These are phyloP conservation scores for Paraescarpia echinospica DNA, from an alignment of 1,140 invertebrate genomes.

Conservation along the genomic window DNA sequence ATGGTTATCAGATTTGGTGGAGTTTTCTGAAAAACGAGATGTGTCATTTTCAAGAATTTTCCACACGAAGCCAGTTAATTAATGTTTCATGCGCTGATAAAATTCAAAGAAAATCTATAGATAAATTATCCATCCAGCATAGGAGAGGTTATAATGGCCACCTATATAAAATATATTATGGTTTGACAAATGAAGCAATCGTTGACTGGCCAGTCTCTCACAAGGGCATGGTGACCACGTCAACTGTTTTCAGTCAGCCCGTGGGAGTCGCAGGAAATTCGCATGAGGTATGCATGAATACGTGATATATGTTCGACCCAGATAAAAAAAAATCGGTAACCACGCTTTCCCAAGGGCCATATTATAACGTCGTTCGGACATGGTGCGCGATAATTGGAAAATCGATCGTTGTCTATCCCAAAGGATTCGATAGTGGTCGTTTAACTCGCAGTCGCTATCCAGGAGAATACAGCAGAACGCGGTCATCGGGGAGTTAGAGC, in stretches of 20 bases:
- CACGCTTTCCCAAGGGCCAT: background rate
- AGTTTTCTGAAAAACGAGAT: too few relatives aligned
- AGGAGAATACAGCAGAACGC: background rate
- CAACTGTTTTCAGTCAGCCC: background rate
- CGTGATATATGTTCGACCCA: background rate
- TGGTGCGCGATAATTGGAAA: background rate
- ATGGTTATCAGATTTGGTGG: too few relatives aligned
- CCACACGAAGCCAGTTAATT: too few relatives aligned
- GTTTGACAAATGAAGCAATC: too few relatives aligned
- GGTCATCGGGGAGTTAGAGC: background rate
- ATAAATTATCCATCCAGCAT: too few relatives aligned
- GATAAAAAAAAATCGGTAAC: background rate
- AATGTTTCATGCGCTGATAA: too few relatives aligned
- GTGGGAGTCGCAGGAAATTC: background rate
- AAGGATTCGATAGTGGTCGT: background rate
- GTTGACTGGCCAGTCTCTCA: too few relatives aligned
- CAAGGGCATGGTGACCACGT: background rate
- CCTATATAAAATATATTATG: too few relatives aligned
- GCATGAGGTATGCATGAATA: background rate
- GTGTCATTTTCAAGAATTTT: too few relatives aligned
- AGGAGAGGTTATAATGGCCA: too few relatives aligned
- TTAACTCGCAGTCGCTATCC: background rate
- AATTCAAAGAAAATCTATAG: too few relatives aligned
- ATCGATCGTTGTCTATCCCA: background rate
- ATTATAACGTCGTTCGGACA: background rate